phyloP scores from a whole-genome alignment of 2,797 vertebrate genomes.

The Melanotaenia pygmaea region DNA sequence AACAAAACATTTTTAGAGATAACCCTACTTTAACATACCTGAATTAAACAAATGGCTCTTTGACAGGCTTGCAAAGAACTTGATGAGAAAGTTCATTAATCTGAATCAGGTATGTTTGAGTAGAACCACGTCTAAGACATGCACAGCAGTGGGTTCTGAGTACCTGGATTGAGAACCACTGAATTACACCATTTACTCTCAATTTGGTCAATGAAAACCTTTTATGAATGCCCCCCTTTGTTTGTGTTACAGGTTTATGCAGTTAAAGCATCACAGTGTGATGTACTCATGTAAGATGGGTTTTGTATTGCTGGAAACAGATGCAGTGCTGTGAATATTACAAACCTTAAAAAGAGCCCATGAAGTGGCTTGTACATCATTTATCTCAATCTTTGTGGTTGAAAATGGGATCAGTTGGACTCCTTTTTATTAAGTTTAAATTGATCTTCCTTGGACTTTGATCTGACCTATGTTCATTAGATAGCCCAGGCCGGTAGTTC shows the following conservation, averaged over 20 bases:
- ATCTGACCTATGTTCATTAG: constrained; percentile 51
- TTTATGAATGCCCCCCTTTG: constrained; percentile 68
- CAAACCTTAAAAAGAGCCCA: constrained; percentile 54
- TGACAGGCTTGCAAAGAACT: too few species aligned
- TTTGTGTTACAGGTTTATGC: constrained; percentile 78
- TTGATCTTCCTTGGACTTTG: constrained; percentile 48
- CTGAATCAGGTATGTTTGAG: too few species aligned
- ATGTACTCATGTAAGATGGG: constrained; percentile 55
- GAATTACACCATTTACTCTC: constrained; percentile 26
- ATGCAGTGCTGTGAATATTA: constrained; percentile 76
- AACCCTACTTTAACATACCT: too few species aligned
- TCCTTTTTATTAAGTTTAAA: constrained; percentile 42
- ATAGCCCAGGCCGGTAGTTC: constrained; percentile 50
- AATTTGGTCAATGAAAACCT: constrained; percentile 54
- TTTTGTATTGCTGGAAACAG: constrained; percentile 66
- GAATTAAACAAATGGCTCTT: too few species aligned
- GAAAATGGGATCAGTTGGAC: constrained; percentile 59
- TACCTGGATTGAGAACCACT: too few species aligned
- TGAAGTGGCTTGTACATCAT: constrained; percentile 57
- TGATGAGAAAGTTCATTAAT: constrained; percentile 10
- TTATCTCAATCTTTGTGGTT: constrained; percentile 62
- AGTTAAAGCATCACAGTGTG: constrained; percentile 64
- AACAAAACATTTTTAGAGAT: too few species aligned
- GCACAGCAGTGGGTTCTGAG: too few species aligned
- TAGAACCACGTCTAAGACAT: too few species aligned